phyloP scores from a whole-genome alignment of 2,113 vertebrate species.

The Erythrolamprus reginae region DNA sequence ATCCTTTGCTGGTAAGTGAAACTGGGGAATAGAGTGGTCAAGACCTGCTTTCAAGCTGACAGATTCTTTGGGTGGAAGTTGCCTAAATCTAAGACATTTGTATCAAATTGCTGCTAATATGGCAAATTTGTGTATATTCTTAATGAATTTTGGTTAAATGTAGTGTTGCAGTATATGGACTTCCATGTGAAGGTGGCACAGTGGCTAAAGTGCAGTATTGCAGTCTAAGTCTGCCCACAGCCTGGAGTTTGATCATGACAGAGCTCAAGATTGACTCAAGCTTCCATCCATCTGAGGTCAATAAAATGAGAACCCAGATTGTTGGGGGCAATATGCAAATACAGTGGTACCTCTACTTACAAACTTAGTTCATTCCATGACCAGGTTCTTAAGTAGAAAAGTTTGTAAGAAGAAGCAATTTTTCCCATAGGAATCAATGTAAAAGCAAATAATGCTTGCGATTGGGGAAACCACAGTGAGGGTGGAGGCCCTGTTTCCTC shows the following conservation, averaged over 20 bases:
- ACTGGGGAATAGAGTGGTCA: not conserved
- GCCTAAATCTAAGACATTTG: not conserved
- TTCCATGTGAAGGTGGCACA: not conserved
- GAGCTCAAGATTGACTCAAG: not conserved
- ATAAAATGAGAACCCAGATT: not conserved
- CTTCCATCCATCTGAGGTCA: not conserved
- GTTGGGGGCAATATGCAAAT: not conserved
- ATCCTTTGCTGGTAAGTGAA: slow-evolving; percentile 84
- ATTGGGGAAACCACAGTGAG: too few species aligned
- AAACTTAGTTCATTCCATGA: too few species aligned
- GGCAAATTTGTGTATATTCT: not conserved
- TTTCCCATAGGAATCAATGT: too few species aligned
- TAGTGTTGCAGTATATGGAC: not conserved
- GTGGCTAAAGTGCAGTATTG: not conserved
- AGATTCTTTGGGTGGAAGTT: not conserved
- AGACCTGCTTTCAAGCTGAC: not conserved
- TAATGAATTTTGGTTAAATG: not conserved
- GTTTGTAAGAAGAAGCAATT: too few species aligned
- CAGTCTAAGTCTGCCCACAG: not conserved
- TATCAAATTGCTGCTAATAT: not conserved
- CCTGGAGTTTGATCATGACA: not conserved
- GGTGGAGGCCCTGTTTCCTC: too few species aligned
- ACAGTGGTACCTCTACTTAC: too few species aligned
- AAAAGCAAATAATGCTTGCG: too few species aligned
- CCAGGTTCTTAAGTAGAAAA: too few species aligned